phyloP scores from a whole-genome alignment of 2,888 invertebrate genomes.

The Stenolophus ochropezus region DNA sequence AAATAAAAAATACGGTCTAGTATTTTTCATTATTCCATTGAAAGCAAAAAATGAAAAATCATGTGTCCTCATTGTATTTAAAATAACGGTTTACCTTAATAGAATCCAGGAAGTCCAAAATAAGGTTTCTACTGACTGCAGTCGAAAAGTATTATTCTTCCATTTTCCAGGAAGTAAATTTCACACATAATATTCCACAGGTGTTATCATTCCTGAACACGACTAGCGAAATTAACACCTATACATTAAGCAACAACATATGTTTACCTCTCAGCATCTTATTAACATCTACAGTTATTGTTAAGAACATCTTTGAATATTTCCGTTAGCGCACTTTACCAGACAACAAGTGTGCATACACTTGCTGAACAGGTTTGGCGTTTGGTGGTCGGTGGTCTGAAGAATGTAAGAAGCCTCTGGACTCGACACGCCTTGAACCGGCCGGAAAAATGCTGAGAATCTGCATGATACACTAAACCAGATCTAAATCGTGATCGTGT shows the following conservation, averaged over 20 bases:
- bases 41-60: too few species aligned
- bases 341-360: not conserved
- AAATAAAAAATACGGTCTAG: too few species aligned
- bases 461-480: slow-evolving; percentile 11
- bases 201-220: not conserved
- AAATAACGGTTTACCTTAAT: too few species aligned
- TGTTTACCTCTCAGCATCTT: not conserved
- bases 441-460: not conserved
- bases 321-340: slow-evolving; percentile 22
- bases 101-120: too few species aligned
- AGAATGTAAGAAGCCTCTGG: slow-evolving; percentile 36
- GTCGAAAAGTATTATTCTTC: too few species aligned
- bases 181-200: not conserved
- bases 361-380: slow-evolving; percentile 30
- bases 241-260: not conserved
- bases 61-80: too few species aligned
- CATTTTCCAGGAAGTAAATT: not conserved
- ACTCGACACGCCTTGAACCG: not conserved
- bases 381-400: not conserved
- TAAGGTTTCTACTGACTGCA: too few species aligned
- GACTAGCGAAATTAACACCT: not conserved
- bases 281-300: slow-evolving; percentile 28
- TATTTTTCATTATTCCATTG: too few species aligned
- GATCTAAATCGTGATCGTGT: not conserved
- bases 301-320: slow-evolving; percentile 30